These are phyloP conservation scores for Eulemur rufifrons DNA, from an alignment of 2,113 vertebrate species.

Conservation along the genomic window DNA sequence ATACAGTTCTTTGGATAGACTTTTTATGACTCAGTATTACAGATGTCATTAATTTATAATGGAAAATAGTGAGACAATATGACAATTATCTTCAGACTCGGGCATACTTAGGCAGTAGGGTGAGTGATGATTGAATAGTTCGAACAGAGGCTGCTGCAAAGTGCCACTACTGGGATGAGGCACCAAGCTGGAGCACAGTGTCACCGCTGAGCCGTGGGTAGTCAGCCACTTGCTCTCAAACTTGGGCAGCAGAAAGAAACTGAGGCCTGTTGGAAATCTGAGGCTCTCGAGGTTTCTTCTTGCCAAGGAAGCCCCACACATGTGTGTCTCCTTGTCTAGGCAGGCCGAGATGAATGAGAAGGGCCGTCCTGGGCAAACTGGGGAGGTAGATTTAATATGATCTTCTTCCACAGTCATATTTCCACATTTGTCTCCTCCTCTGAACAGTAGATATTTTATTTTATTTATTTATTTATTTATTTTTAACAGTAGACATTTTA, in stretches of 20 bases:
- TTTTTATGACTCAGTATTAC: conserved; percentile 73
- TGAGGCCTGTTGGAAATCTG: neutral
- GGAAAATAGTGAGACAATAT: conserved; percentile 73
- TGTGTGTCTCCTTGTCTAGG: neutral
- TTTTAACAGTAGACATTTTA: neutral
- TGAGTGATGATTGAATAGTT: conserved; percentile 56
- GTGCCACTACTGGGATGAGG: neutral
- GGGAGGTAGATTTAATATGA: neutral
- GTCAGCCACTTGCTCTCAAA: neutral
- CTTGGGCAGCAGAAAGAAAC: neutral
- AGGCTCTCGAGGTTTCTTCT: neutral
- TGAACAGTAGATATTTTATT: neutral
- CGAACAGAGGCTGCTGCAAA: conserved; percentile 33
- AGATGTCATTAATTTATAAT: conserved; percentile 78
- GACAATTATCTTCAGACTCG: conserved; percentile 61
- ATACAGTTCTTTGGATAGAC: conserved; percentile 67
- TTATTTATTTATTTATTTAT: too few species aligned
- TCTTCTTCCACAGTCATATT: neutral
- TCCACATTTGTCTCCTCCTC: neutral
- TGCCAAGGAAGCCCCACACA: neutral
- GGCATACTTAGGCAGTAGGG: conserved; percentile 31
- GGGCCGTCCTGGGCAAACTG: neutral
- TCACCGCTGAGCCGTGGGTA: neutral
- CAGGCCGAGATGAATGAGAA: neutral
- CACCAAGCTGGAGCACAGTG: neutral